Base-by-base conservation (phyloP, 1,140 invertebrate species). In the Linepithema humile region DNA sequence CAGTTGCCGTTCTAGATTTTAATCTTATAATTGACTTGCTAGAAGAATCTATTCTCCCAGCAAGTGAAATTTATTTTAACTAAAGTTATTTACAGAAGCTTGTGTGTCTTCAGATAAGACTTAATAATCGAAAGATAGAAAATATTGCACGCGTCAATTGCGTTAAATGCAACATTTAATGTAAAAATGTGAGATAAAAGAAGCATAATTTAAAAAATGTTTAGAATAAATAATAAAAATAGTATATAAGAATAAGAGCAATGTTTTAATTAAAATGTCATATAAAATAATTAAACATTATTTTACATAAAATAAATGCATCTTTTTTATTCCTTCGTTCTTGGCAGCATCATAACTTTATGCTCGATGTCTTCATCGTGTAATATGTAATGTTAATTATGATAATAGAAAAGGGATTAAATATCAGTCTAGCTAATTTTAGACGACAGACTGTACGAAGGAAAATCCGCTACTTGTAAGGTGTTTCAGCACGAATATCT, bases 401-500 rank as follows among this genome's bases (percentile, higher is more conserved):
- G 17, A 77, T 35, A 48, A 77, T 38, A 77, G 59, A 35, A 20
- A 62, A 62, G 3, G 26, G 40, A 77, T 77, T 29, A 65, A 50
- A 23, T 15, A 15, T 50, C 20, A 50, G 59, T n/a, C 9, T 32
- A 78, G 32, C 23, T 80, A 55, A 23, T 77, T 65, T 65, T 65
- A 62, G 29, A 48, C 12, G 40, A 38, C 53, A 26, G 20, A 65
- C 38, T 23, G 15, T 26, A 35, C 12, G 32, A 43, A 65, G 32
- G 64, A 70, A 80, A 70, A 55, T 70, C 35, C 17, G 23, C 29
- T 35, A 45, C 4, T 6, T 29, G 20, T 53, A 67, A 67, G 45
- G 70, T 32, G 9, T 40, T 55, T 29, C 75, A 43, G 6, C 64
- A 43, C 45, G 43, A 70, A 80, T 55, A 70, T 70, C 48, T 80